Evolutionary conservation across 2,797 vertebrate species (phyloP).

Genomic region (Spinus pinus): DNA sequence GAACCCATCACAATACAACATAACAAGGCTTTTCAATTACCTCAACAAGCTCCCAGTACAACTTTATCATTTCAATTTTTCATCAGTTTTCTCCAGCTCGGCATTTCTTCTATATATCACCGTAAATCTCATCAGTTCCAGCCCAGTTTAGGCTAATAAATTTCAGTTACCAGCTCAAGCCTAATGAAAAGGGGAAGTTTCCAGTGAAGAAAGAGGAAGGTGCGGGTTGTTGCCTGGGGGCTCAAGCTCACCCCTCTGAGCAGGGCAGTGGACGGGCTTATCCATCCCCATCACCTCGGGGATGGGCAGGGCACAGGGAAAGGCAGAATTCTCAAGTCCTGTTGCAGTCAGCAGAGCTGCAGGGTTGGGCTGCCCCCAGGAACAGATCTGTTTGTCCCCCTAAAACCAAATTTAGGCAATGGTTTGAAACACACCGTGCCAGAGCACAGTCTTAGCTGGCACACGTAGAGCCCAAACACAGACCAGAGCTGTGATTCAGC

Average conservation of each 20-base stretch:
- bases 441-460: background rate
- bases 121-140: conserved; percentile 69
- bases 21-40: conserved; percentile 75
- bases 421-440: background rate
- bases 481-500: background rate
- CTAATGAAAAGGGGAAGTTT: conserved; percentile 64
- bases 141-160: conserved; percentile 72
- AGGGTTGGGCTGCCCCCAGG: background rate
- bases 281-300: background rate
- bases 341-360: background rate
- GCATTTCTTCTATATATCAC: conserved; percentile 66
- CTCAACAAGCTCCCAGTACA: conserved; percentile 65
- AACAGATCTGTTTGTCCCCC: background rate
- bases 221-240: background rate
- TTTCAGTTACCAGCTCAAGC: conserved; percentile 64
- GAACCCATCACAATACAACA: conserved; percentile 60
- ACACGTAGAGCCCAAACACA: background rate
- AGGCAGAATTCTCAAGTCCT: background rate
- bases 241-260: background rate
- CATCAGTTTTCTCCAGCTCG: conserved; percentile 58
- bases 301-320: fast-evolving
- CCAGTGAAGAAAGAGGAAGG: conserved; percentile 37
- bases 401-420: background rate
- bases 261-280: background rate
- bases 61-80: conserved; percentile 76